Percentiles rank a stretch among this genome's conserved stretches.
These are phyloP conservation scores for Tenthredo amoena DNA, from an alignment of 2,888 invertebrate species.

Conservation along the genomic window DNA sequence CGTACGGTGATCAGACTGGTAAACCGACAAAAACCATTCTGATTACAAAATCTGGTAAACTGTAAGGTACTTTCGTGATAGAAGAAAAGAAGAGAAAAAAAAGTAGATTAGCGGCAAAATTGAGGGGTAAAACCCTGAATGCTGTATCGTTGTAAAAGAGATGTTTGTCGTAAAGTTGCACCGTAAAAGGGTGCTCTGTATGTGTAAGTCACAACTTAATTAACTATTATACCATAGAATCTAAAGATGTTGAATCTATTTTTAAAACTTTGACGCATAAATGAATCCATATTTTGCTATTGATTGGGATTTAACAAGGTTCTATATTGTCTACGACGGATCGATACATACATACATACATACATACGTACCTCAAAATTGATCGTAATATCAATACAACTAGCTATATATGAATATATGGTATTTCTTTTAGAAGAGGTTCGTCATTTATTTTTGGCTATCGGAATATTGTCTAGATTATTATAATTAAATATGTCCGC, in stretches of 20 bases:
- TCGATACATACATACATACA: constrained; percentile 74
- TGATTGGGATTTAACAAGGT: constrained; percentile 62
- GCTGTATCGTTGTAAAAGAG: constrained; percentile 33
- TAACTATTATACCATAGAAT: constrained; percentile 72
- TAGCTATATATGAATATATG: constrained; percentile 61
- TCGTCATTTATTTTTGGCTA: constrained; percentile 73
- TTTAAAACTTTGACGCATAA: constrained; percentile 73
- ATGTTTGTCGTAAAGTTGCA: constrained; percentile 42
- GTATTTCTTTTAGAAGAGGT: constrained; percentile 58
- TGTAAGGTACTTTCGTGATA: constrained; percentile 76
- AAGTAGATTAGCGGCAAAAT: background rate
- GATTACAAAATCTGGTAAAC: constrained; percentile 88
- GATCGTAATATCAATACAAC: constrained; percentile 76
- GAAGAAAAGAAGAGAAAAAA: constrained; percentile 21
- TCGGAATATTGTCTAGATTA: constrained; percentile 65
- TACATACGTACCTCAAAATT: constrained; percentile 75
- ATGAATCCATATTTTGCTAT: constrained; percentile 75
- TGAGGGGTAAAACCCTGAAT: background rate
- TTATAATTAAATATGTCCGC: constrained; percentile 6
- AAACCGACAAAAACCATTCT: constrained; percentile 88
- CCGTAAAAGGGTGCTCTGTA: constrained; percentile 53
- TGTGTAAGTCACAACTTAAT: constrained; percentile 68
- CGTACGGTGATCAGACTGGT: constrained; percentile 88
- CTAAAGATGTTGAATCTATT: constrained; percentile 77
- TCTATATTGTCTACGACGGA: constrained; percentile 65